Evolutionary conservation across 2,113 vertebrate species (phyloP), one percentile per base, ranked within the genome.

Genomic region (Phalacrocorax aristotelis): DNA sequence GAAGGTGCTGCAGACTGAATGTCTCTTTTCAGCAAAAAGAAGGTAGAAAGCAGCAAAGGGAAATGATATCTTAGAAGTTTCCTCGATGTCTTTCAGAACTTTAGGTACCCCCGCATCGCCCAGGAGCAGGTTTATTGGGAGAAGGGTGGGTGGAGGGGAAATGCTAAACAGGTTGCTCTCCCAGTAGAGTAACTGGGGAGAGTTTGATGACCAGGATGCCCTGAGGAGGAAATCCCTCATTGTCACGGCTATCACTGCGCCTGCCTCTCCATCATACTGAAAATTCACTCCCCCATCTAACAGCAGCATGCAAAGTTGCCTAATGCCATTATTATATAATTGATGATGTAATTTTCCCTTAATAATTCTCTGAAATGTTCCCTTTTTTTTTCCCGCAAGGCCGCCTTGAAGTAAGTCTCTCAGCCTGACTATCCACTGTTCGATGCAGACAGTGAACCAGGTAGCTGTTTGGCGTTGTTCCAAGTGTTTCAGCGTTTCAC

Each of bases 211-310:
- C 65, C 70, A 79, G 65, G 23, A 79, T 82, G 57, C 14, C 32
- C 52, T 1, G 1, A 85, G 32, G 23, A 87, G 27, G 46, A 90
- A 92, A 42, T 12, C 65, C 48, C 15, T 89, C 44, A 49, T 61
- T 70, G 48, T 72, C 34, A 7, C 27, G 44, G 34, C 75, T 82
- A 9, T 91, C 44, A 64, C 9, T 2, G 1, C 0, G 0, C 26
- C 34, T 87, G 38, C 57, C 7, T 52, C 44, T 90, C 70, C 40
- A 65, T 91, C 70, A 32, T 29, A 51, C 38, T n/a, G 13, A 66
- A 89, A 75, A 78, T 34, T 87, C 52, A 34, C 40, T 88, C 54
- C 22, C 16, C 21, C 32, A 22, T 25, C n/a, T 66, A 92, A 72
- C 2, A 79, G 48, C 52, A 54, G 32, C 34, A 57, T 46, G 44